Evolutionary conservation across 2,888 invertebrate genomes (phyloP), one percentile per base, ranked within the genome.

Genomic region (Caenorhabditis becei): DNA sequence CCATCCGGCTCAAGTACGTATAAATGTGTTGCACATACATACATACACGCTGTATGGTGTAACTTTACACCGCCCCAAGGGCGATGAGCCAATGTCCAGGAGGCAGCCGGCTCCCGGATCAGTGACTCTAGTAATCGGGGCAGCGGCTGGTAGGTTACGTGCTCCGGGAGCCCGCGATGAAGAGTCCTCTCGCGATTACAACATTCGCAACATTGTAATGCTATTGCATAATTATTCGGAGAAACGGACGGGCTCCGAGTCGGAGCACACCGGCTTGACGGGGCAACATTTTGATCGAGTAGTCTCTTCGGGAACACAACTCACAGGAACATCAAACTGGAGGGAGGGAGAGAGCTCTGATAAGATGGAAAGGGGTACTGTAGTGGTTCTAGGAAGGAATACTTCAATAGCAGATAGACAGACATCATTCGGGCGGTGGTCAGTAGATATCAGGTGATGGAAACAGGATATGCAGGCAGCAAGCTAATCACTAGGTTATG

Each of bases 1-100:
- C 44, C 49, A 47, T 37, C 37, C 18, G 65, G 65, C 65, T 74
- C 74, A 74, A 74, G 69, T 77, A 77, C 67, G 75, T 77, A 69
- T 77, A 77, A 69, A 77, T 77, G 77, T 77, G 69, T 77, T 69
- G 74, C 74, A 74, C 74, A 74, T 66, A 77, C 77, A 65, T 53
- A 65, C 65, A 77, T 69, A 67, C 77, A 63, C 70, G 69, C 69
- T 62, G 72, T 66, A 70, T 77, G 77, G 70, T 77, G 77, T 77
- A 77, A 77, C 77, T 77, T 77, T 77, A 77, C 77, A 77, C 77
- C 58, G 37, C 28, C 44, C 26, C 51, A 37, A 41, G 65, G 59
- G 74, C 49, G 58, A 65, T 74, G 74, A 74, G 74, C 74, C 74
- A 74, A 77, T 77, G 75, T 77, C 75, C 75, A 69, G 67, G 67